These are phyloP conservation scores for Heliopora coerulea DNA, from an alignment of 92 coral and sea anemone species.

Conservation along the genomic window DNA sequence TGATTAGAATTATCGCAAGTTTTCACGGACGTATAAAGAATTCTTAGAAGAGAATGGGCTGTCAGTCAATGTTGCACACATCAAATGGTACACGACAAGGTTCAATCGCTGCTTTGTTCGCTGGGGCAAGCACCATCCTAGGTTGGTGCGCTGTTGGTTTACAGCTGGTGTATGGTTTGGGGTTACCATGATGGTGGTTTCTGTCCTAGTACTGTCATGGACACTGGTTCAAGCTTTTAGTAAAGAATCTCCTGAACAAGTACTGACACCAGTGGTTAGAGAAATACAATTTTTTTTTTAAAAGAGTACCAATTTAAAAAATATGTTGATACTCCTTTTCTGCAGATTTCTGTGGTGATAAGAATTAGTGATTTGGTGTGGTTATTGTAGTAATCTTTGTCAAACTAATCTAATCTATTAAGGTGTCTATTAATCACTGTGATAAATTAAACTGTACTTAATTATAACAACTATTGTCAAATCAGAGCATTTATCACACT, in stretches of 20 bases:
- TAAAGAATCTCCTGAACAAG: slow-evolving; percentile 86
- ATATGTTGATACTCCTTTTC: too few species aligned
- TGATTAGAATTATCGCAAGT: slow-evolving; percentile 73
- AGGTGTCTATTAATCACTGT: too few species aligned
- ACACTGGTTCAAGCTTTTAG: slow-evolving; percentile 83
- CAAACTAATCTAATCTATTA: too few species aligned
- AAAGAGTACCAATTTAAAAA: too few species aligned
- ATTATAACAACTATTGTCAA: too few species aligned
- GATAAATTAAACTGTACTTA: too few species aligned
- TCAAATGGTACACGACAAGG: slow-evolving; percentile 89
- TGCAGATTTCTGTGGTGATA: too few species aligned
- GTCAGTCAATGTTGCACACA: slow-evolving; percentile 69
- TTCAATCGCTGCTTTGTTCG: slow-evolving; percentile 76
- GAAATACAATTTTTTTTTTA: too few species aligned
- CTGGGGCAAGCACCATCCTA: slow-evolving; percentile 75
- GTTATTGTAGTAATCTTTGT: too few species aligned
- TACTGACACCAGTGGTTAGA: slow-evolving; percentile 87
- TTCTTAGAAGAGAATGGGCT: slow-evolving; percentile 88
- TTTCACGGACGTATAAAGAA: slow-evolving; percentile 79
- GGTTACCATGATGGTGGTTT: slow-evolving; percentile 61
- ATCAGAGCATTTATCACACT: too few species aligned
- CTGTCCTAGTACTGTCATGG: slow-evolving; percentile 69
- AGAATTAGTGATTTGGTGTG: too few species aligned
- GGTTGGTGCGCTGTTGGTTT: slow-evolving; percentile 75
- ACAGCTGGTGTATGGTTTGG: slow-evolving; percentile 81